These are phyloP conservation scores for Pristionchus exspectatus DNA, from an alignment of 2,888 invertebrate genomes.

Conservation along the genomic window DNA sequence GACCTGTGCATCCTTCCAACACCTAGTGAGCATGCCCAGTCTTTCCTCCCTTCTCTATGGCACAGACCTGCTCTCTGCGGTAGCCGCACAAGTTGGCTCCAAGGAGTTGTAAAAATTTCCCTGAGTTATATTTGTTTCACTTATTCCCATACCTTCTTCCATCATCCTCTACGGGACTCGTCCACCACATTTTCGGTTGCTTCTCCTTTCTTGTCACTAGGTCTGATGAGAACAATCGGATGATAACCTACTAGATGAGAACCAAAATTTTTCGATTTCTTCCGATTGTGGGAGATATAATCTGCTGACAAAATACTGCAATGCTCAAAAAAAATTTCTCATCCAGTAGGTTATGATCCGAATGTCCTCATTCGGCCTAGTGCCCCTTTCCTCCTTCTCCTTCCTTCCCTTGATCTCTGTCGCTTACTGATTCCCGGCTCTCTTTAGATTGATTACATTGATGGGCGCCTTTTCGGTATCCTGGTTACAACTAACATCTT, in stretches of 20 bases:
- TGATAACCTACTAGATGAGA: too few relatives aligned
- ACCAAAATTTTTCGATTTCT: too few relatives aligned
- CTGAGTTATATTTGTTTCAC: background rate
- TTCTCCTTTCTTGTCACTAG: too few relatives aligned
- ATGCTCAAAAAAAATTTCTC: too few relatives aligned
- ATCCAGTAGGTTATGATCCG: too few relatives aligned
- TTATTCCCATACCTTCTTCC: background rate
- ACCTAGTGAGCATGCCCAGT: slow-evolving; percentile 20
- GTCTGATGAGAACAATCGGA: too few relatives aligned
- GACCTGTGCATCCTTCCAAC: background rate
- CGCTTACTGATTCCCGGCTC: background rate
- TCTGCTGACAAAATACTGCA: too few relatives aligned
- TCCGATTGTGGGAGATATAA: too few relatives aligned
- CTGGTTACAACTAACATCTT: too few relatives aligned
- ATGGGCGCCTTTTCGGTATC: too few relatives aligned
- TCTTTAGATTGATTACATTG: background rate
- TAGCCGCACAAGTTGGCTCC: background rate
- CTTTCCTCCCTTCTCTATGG: background rate
- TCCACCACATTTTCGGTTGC: background rate
- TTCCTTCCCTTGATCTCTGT: slow-evolving; percentile 30
- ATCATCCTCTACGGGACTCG: background rate
- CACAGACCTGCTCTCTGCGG: background rate
- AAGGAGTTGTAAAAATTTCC: background rate
- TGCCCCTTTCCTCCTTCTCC: background rate
- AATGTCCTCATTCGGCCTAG: too few relatives aligned